Conservation (phyloP, 37 sponge, comb jelly and placozoan genomes). For the Aphrocallistes beatrix region DNA sequence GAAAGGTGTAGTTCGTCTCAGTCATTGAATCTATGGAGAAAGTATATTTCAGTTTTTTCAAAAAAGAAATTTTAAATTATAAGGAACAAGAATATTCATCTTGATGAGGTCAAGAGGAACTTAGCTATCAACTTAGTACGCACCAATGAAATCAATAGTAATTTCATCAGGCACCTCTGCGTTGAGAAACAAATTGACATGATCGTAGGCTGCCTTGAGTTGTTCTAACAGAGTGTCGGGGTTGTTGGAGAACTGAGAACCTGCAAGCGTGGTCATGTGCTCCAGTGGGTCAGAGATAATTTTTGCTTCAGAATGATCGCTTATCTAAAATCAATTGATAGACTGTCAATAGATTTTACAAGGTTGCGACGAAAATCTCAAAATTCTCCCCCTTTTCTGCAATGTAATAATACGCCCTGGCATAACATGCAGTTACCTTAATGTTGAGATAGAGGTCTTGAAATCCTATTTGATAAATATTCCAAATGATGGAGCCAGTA, state of each 20-base stretch:
- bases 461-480: not conserved
- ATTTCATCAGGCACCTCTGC: not conserved
- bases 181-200: not conserved
- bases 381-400: no score
- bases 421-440: not conserved
- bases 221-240: not conserved
- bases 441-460: not conserved
- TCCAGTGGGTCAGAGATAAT: not conserved
- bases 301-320: not conserved
- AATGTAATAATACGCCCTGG: no score
- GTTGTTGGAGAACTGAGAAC: not conserved
- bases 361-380: no score
- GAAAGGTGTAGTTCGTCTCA: not conserved
- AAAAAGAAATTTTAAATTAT: not conserved
- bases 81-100: no score
- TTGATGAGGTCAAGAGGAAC: no score
- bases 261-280: not conserved
- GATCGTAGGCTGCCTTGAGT: not conserved
- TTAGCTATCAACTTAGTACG: no score
- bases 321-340: no score
- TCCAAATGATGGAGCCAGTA: not conserved
- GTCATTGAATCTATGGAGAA: not conserved
- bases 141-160: not conserved
- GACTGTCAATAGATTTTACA: not conserved
- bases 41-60: no score